These are phyloP conservation scores for Thinocorus orbignyianus DNA, from an alignment of 2,113 vertebrate genomes.

Conservation along the genomic window DNA sequence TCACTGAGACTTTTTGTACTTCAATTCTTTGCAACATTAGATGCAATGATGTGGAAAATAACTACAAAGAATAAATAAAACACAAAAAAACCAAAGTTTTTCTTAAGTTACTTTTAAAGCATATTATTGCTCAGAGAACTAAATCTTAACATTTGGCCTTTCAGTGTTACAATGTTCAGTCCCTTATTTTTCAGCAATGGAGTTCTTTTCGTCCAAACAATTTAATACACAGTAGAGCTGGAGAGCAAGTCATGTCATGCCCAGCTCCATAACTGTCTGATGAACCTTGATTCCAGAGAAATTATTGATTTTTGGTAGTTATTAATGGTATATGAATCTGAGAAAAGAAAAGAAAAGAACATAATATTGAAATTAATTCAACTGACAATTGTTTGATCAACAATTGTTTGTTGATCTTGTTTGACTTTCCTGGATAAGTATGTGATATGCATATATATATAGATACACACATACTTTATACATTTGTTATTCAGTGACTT, in stretches of 20 bases:
- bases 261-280: neutral
- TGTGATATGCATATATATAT: neutral
- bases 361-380: neutral
- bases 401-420: neutral
- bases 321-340: neutral
- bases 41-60: constrained; percentile 5
- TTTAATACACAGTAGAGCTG: neutral
- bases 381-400: too few species aligned
- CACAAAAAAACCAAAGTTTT: neutral
- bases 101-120: neutral
- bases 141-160: neutral
- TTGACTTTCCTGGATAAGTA: neutral
- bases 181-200: neutral
- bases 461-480: neutral
- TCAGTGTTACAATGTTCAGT: neutral
- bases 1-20: neutral
- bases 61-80: neutral
- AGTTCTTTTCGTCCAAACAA: neutral
- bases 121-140: neutral
- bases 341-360: neutral
- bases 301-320: neutral
- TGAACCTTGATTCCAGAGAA: neutral
- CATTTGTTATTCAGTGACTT: neutral
- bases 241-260: neutral
- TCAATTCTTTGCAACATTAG: neutral